These are phyloP conservation scores for Glaucomys volans DNA, from an alignment of 2,113 vertebrate genomes.

Conservation along the genomic window DNA sequence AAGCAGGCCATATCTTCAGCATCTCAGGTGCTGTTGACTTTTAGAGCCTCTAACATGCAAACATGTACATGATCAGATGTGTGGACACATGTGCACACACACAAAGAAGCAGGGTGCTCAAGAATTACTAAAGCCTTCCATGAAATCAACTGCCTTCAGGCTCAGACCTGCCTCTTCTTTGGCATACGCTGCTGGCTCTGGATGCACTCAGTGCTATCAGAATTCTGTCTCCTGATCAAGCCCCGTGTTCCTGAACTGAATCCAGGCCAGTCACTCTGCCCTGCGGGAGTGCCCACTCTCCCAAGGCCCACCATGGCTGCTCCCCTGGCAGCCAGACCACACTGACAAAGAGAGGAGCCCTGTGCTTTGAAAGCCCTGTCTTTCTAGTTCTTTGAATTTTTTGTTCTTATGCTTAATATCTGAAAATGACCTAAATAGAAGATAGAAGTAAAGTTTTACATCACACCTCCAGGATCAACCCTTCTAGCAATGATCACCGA, in stretches of 20 bases:
- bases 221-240: not conserved
- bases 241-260: not conserved
- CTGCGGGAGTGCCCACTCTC: not conserved
- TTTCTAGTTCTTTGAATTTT: not conserved
- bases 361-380: no score
- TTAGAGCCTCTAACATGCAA: not conserved
- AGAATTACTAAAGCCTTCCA: not conserved
- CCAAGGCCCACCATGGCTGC: accelerated
- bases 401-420: no score
- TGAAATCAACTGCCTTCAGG: not conserved
- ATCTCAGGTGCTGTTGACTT: not conserved
- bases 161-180: not conserved
- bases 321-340: not conserved
- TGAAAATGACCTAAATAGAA: not conserved
- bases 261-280: not conserved
- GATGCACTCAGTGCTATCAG: not conserved
- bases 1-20: not conserved
- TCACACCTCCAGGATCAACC: not conserved
- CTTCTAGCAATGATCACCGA: not conserved
- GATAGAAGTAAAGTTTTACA: not conserved
- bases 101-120: accelerated
- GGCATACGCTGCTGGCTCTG: not conserved
- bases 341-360: not conserved
- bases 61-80: not conserved
- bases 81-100: no score